Evolutionary conservation across 2,113 vertebrate species (phyloP).

Genomic region (Etheostoma spectabile): DNA sequence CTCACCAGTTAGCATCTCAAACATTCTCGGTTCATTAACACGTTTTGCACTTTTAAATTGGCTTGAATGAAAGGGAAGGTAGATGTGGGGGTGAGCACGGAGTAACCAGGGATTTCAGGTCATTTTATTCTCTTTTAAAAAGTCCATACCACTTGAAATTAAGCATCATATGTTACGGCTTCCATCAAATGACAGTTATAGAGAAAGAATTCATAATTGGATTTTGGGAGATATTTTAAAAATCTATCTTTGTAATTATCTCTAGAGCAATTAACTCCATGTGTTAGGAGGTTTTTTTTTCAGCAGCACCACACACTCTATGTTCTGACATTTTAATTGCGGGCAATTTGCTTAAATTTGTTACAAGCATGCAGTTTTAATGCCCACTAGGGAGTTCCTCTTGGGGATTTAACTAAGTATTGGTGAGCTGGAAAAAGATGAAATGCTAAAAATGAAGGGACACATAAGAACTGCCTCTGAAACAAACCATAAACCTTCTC

Average conservation of each 20-base stretch:
- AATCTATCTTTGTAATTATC: slow-evolving; percentile 27
- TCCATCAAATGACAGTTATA: background rate
- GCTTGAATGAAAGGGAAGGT: background rate
- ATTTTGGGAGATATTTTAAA: background rate
- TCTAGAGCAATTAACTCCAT: slow-evolving; percentile 18
- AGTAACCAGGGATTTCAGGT: background rate
- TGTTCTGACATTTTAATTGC: slow-evolving; percentile 34
- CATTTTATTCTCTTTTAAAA: background rate
- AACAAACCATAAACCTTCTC: slow-evolving; percentile 36
- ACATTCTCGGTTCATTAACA: background rate
- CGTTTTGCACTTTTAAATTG: slow-evolving; percentile 13
- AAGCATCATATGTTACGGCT: background rate
- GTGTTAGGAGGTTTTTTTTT: background rate
- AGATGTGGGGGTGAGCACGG: background rate
- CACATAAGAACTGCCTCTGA: slow-evolving; percentile 25
- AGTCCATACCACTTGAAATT: background rate
- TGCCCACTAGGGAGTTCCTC: slow-evolving; percentile 13
- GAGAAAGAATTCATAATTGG: background rate
- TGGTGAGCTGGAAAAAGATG: slow-evolving; percentile 19
- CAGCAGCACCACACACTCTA: too few species aligned
- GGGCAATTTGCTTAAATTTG: slow-evolving; percentile 39
- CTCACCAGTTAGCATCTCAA: background rate
- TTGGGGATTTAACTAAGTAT: slow-evolving; percentile 23
- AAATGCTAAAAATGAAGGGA: slow-evolving; percentile 26
- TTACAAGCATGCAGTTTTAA: slow-evolving; percentile 31